Evolutionary conservation across 2,888 invertebrate species (phyloP).

Genomic region (Hemithea aestivaria): DNA sequence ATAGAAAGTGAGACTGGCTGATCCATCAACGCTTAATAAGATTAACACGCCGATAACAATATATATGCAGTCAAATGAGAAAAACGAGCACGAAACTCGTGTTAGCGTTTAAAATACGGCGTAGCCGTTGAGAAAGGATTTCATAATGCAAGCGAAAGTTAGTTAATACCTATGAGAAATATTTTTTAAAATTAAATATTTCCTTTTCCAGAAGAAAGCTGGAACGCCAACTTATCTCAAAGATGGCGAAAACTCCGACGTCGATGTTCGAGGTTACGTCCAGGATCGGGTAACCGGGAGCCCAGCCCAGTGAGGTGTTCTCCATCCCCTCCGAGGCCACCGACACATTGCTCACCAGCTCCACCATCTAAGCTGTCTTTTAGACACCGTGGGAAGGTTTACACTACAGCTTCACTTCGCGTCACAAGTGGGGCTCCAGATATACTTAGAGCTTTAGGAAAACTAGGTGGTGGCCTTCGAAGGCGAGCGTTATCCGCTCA

Average conservation of each 20-base stretch:
- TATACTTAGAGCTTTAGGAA: slow-evolving; percentile 82
- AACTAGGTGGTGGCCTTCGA: slow-evolving; percentile 84
- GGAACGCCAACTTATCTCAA: slow-evolving; percentile 87
- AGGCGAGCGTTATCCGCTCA: slow-evolving; percentile 84
- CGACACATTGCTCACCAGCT: slow-evolving; percentile 72
- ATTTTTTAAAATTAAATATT: too few relatives aligned
- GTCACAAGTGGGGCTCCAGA: slow-evolving; percentile 82
- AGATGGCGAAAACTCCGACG: slow-evolving; percentile 86
- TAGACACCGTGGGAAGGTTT: slow-evolving; percentile 72
- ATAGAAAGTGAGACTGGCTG: too few relatives aligned
- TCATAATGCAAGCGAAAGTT: too few relatives aligned
- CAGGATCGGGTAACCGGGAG: slow-evolving; percentile 78
- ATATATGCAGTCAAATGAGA: too few relatives aligned
- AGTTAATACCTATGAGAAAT: too few relatives aligned
- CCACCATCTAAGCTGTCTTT: slow-evolving; percentile 69
- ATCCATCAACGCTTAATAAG: too few relatives aligned
- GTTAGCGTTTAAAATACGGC: too few relatives aligned
- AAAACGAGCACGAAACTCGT: too few relatives aligned
- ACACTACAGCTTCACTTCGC: slow-evolving; percentile 71
- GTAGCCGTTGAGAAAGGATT: too few relatives aligned
- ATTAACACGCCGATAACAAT: too few relatives aligned
- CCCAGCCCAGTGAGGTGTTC: slow-evolving; percentile 78
- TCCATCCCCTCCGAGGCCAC: slow-evolving; percentile 74
- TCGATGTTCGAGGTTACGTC: slow-evolving; percentile 84
- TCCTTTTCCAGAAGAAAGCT: slow-evolving; percentile 81